Conservation (phyloP, 2,888 invertebrate genomes). For the Drosophila paracracens region DNA sequence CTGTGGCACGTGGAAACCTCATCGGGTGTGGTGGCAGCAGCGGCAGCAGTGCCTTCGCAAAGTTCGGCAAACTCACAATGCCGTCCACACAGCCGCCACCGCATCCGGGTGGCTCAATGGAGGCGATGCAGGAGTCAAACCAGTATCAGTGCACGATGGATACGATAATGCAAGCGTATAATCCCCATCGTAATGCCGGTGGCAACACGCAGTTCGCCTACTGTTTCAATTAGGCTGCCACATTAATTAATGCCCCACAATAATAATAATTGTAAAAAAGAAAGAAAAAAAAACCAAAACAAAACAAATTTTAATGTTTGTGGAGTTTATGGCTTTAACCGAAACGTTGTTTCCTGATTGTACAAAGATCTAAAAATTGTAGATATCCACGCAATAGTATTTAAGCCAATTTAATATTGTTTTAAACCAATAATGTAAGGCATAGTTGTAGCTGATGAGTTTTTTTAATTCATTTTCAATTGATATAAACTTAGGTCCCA, state of each 20-base stretch:
- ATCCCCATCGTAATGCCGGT: conserved; percentile 74
- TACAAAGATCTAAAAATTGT: conserved; percentile 74
- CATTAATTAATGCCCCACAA: neutral
- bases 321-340: conserved; percentile 34
- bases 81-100: conserved; percentile 35
- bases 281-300: neutral
- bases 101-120: conserved; percentile 26
- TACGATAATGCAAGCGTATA: conserved; percentile 82
- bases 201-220: conserved; percentile 74
- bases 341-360: conserved; percentile 72
- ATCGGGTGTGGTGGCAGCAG: conserved; percentile 39
- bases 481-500: neutral
- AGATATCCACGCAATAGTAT: conserved; percentile 47
- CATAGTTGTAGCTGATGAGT: conserved; percentile 15
- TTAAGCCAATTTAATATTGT: conserved; percentile 43
- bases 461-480: conserved; percentile 38
- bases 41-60: conserved; percentile 56
- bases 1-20: conserved; percentile 47
- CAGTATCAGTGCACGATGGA: conserved; percentile 81
- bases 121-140: conserved; percentile 56
- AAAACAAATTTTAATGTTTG: conserved; percentile 39
- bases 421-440: conserved; percentile 37
- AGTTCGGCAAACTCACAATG: conserved; percentile 58
- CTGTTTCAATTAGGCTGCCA: conserved; percentile 66
- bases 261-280: conserved; percentile 19